Base-by-base conservation (phyloP, 2,888 invertebrate genomes). In the Apamea monoglypha region DNA sequence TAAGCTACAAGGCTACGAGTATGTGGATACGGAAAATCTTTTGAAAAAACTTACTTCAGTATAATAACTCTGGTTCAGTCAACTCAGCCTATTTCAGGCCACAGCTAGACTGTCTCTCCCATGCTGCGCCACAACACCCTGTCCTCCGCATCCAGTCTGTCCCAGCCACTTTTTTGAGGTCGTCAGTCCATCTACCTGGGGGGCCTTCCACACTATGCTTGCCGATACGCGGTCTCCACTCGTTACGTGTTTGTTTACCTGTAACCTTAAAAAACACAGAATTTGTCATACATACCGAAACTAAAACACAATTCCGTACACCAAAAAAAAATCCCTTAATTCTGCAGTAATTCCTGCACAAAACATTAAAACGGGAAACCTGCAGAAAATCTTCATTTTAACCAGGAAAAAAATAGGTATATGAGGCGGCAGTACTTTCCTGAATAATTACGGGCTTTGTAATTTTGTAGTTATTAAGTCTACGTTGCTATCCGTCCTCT, bases 401-500 rank as follows among this genome's bases (percentile, higher is more conserved):
- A 87, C 79, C 78, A 75, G 67, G 69, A 79, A 87, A 87, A 86
- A 88, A 81, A 68, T n/a, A n/a, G n/a, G n/a, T 81, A 81, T 74
- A 81, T 63, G 75, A 66, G 68, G 63, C 78, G 76, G 63, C 59
- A 72, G 80, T 84, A 88, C 86, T 89, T 87, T 81, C 86, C 83
- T 81, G 76, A 78, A 88, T 88, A 91, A 91, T 91, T 89, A 88
- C 84, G 76, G 86, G 78, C 77, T 78, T 75, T 81, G 88, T 84
- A 87, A 90, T 86, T 88, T 87, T 82, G 69, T 84, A 87, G 81
- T 87, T 85, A 86, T 82, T 84, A 82, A 81, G 71, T 67, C 69
- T 78, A 61, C 63, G 78, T 36, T 61, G 63, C 78, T 78, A 80
- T 71, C 74, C 75, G 50, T 40, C 82, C 77, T 84, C 61, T 85